Base-by-base conservation (phyloP, 2,113 vertebrate species). In the Symphodus melops region DNA sequence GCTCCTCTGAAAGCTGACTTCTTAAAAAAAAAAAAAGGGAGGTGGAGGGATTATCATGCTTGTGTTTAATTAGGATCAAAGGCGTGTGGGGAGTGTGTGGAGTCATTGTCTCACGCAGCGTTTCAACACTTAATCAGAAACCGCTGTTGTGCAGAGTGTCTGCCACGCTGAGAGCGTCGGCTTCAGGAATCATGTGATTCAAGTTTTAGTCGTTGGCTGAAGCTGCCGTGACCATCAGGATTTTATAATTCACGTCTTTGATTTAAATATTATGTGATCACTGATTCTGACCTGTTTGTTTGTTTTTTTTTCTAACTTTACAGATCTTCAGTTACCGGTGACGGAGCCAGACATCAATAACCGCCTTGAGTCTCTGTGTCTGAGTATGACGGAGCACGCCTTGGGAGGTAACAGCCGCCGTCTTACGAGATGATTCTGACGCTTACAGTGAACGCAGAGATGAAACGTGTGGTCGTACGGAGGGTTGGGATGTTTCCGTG, bases 301-400 rank as follows among this genome's bases (percentile, higher is more conserved):
- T n/a, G n/a, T n/a, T n/a, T n/a, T n/a, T n/a, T n/a, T 57, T 59
- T 3, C 4, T 51, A 2, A 0, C 57, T 36, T 36, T 51, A 14
- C 94, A 99, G 98, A 99, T 93, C 96, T 98, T 88, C 97, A 97
- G 92, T 91, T 98, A 70, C 95, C 97, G 0, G 96, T 95, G 93
- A 97, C 95, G 53, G 98, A 99, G 93, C 98, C 98, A 36, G 98
- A 99, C 92, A 99, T 99, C 94, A 99, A 99, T 94, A 99, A 99
- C 87, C 96, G 98, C 77, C 96, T 99, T 81, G 98, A 99, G 95
- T 99, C 98, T 81, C 93, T 99, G 94, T 99, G 98, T 93, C 95
- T 97, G 92, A 98, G 98, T 92, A 99, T 99, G 98, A 99, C 98
- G 1, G 98, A 99, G 91, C 98, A 99, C 58, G 98, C 98, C 21